phyloP scores from a whole-genome alignment of 2,797 vertebrate species.

The Trachurus trachurus region DNA sequence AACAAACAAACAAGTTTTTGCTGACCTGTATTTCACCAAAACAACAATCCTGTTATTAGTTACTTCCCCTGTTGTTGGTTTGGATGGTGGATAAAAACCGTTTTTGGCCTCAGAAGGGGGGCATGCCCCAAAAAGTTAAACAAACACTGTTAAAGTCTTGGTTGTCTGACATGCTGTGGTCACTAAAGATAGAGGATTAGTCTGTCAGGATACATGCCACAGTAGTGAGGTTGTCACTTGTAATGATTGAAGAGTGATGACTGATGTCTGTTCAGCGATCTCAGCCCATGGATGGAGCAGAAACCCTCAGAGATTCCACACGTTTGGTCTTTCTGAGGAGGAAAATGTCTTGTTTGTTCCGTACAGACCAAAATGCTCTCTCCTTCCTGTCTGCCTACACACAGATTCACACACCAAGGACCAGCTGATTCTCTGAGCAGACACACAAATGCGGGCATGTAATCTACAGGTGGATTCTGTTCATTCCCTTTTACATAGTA shows the following conservation, averaged over 20 bases:
- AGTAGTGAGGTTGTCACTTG: slow-evolving; percentile 22
- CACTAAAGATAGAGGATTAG: slow-evolving; percentile 31
- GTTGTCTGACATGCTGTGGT: slow-evolving; percentile 61
- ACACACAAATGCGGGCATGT: slow-evolving; percentile 43
- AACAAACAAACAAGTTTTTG: no score
- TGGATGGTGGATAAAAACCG: no score
- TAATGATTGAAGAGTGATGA: slow-evolving; percentile 22
- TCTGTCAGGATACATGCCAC: slow-evolving; percentile 60
- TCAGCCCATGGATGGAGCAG: slow-evolving; percentile 2
- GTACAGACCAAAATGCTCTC: slow-evolving; percentile 9
- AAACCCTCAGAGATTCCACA: not conserved
- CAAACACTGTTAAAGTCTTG: slow-evolving; percentile 58
- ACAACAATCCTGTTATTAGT: no score
- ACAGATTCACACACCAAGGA: not conserved
- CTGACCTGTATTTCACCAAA: not conserved
- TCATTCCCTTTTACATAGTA: slow-evolving; percentile 30
- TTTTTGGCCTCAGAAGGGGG: no score
- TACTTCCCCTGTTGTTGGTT: no score
- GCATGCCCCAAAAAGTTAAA: slow-evolving; percentile 1
- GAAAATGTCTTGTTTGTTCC: slow-evolving; percentile 30
- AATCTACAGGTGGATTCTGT: slow-evolving; percentile 48
- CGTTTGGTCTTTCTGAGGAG: slow-evolving; percentile 26
- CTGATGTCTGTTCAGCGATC: not conserved
- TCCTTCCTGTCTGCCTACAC: not conserved
- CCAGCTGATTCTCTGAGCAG: slow-evolving; percentile 18